A percentile compares a stretch with the other conserved stretches of the same genome.
These are phyloP conservation scores for Syngnathoides biaculeatus DNA, from an alignment of 2,113 vertebrate species.

Conservation along the genomic window DNA sequence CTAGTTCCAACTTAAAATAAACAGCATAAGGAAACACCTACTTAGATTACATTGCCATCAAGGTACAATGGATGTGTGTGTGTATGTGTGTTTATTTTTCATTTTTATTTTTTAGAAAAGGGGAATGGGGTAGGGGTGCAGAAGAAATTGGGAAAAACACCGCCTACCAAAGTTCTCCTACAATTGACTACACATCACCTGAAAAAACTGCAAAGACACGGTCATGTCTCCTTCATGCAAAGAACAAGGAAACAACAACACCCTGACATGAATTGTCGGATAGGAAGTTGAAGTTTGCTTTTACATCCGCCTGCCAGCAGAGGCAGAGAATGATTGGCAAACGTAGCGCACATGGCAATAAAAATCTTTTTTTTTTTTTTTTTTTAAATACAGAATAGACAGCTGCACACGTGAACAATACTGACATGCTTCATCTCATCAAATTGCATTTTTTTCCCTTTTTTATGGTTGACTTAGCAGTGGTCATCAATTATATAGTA, in stretches of 20 bases:
- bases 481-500: slow-evolving; percentile 44
- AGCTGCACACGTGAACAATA: slow-evolving; percentile 75
- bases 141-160: slow-evolving; percentile 75
- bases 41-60: slow-evolving; percentile 74
- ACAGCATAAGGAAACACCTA: slow-evolving; percentile 80
- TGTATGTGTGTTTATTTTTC: not conserved
- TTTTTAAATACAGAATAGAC: slow-evolving; percentile 61
- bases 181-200: slow-evolving; percentile 96
- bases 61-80: slow-evolving; percentile 68
- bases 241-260: slow-evolving; percentile 87
- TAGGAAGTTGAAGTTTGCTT: slow-evolving; percentile 66
- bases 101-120: slow-evolving; percentile 16
- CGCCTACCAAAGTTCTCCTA: slow-evolving; percentile 87
- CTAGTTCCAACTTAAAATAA: slow-evolving; percentile 87
- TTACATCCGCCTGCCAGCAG: slow-evolving; percentile 64
- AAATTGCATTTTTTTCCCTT: slow-evolving; percentile 47
- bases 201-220: slow-evolving; percentile 79
- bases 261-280: slow-evolving; percentile 80
- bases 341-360: slow-evolving; percentile 78
- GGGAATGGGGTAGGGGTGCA: not conserved
- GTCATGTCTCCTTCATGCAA: slow-evolving; percentile 91
- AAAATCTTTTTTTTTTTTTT: slow-evolving; percentile 55
- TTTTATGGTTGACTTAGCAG: slow-evolving; percentile 45
- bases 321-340: slow-evolving; percentile 75
- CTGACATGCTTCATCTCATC: slow-evolving; percentile 75